Base-by-base conservation (phyloP, 1,140 invertebrate genomes). In the Diorhabda sublineata region DNA sequence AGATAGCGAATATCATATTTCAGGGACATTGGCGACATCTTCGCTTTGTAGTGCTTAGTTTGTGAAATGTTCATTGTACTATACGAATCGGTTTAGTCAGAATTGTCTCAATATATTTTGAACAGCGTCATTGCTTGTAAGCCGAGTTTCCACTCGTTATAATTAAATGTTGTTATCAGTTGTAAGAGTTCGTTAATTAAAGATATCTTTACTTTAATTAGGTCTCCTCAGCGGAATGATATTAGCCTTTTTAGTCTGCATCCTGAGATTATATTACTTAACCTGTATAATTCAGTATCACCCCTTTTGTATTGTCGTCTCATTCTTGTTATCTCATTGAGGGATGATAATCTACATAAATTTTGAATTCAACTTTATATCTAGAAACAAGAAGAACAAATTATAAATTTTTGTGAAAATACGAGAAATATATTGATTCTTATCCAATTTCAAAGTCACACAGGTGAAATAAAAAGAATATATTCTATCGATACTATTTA, bases 161-260 rank as follows among this genome's bases (percentile, higher is more conserved):
- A 52, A 52, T 52, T 52, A 52, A 52, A 52, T 52, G 47, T 52
- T 52, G 47, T 52, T 52, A 52, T 52, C 47, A 52, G 47, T 52
- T 52, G 6, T 52, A 52, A 52, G 47, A 52, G 47, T 52, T 52
- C n/a, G 47, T 52, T 52, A 52, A 52, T 52, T 52, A 52, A 52
- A 52, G 47, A 52, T 52, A 52, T 52, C 47, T 52, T 52, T 52
- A 52, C 47, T 52, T 52, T 52, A 52, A 52, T 52, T 52, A 52
- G 47, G 47, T 52, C 47, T 52, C 47, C 47, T 52, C 47, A 6
- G 47, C 47, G 47, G n/a, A 52, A 52, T 52, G 26, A 26, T 26
- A 6, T 52, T 52, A 52, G 47, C n/a, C 47, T 52, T 52, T 52
- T 52, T 52, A 52, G 47, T 52, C 47, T 52, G 26, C 26, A 52